phyloP scores from a whole-genome alignment of 2,113 vertebrate genomes.

The Euleptes europaea region DNA sequence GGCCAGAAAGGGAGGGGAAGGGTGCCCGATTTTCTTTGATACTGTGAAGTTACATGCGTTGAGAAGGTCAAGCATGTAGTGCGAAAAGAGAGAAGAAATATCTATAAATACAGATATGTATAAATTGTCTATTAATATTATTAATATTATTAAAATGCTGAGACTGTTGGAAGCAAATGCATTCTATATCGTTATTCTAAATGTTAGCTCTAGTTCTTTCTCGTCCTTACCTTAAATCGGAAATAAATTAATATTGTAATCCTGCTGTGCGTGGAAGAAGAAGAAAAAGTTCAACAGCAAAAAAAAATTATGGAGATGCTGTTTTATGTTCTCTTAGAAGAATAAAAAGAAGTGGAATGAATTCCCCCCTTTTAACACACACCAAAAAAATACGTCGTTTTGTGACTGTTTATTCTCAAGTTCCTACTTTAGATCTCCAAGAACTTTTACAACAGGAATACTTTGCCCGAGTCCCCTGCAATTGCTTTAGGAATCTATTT shows the following conservation, averaged over 20 bases:
- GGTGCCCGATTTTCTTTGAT: slow-evolving; percentile 73
- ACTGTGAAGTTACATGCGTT: slow-evolving; percentile 82
- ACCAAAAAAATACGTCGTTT: slow-evolving; percentile 63
- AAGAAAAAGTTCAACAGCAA: neutral
- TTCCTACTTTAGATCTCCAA: slow-evolving; percentile 78
- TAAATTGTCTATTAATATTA: slow-evolving; percentile 85
- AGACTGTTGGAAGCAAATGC: slow-evolving; percentile 82
- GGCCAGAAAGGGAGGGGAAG: slow-evolving; percentile 68
- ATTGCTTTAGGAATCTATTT: slow-evolving; percentile 91
- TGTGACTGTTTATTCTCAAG: slow-evolving; percentile 81
- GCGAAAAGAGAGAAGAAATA: slow-evolving; percentile 66
- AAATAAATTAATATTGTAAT: slow-evolving; percentile 86
- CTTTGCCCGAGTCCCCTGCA: slow-evolving; percentile 77
- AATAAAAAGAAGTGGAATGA: slow-evolving; percentile 80
- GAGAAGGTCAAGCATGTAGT: slow-evolving; percentile 77
- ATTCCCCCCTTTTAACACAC: slow-evolving; percentile 65
- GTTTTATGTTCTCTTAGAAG: slow-evolving; percentile 84
- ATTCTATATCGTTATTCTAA: slow-evolving; percentile 84
- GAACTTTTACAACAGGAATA: slow-evolving; percentile 86
- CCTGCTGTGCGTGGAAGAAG: slow-evolving; percentile 79
- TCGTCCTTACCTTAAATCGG: slow-evolving; percentile 78
- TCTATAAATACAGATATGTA: slow-evolving; percentile 84
- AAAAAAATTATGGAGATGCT: slow-evolving; percentile 67
- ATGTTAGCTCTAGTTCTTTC: slow-evolving; percentile 82
- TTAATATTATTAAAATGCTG: slow-evolving; percentile 76